Percentiles rank a stretch among this genome's conserved stretches.
Evolutionary conservation across 1,140 invertebrate species (phyloP).

Genomic region (Bombus polaris): DNA sequence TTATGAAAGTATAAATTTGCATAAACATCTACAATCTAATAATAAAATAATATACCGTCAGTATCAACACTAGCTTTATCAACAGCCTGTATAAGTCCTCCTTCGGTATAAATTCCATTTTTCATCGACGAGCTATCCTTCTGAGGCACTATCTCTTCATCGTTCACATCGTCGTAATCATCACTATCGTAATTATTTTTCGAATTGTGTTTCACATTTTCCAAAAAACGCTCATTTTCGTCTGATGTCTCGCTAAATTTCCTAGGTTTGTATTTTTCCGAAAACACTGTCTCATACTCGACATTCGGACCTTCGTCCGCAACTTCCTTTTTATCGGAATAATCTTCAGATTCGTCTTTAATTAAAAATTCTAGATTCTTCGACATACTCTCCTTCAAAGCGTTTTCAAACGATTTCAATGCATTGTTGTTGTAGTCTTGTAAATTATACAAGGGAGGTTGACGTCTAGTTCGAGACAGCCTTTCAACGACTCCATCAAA

Average conservation of each 20-base stretch:
- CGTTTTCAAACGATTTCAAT: constrained; percentile 22
- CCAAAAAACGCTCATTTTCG: neutral
- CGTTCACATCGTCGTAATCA: constrained; percentile 65
- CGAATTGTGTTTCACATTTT: constrained; percentile 69
- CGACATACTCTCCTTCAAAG: constrained; percentile 4
- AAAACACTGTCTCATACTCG: constrained; percentile 76
- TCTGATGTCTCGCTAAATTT: constrained; percentile 21
- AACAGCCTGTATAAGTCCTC: constrained; percentile 83
- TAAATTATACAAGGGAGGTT: constrained; percentile 32
- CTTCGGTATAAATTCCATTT: constrained; percentile 85
- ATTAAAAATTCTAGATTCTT: constrained; percentile 61
- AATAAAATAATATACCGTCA: constrained; percentile 38
- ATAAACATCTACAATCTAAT: neutral
- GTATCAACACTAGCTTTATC: constrained; percentile 19
- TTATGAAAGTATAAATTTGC: too few relatives aligned
- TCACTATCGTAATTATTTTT: constrained; percentile 68
- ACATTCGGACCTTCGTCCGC: constrained; percentile 41
- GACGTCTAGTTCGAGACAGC: constrained; percentile 47
- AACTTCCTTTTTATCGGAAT: neutral
- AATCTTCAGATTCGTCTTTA: constrained; percentile 43
- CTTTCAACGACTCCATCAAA: constrained; percentile 10
- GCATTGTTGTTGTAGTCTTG: constrained; percentile 29
- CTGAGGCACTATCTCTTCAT: constrained; percentile 80
- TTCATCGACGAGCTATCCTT: constrained; percentile 29
- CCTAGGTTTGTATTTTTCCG: constrained; percentile 69